A percentile compares a stretch with the other conserved stretches of the same genome.
Conservation (phyloP, 2,797 vertebrate genomes). For the Protonibea diacanthus region DNA sequence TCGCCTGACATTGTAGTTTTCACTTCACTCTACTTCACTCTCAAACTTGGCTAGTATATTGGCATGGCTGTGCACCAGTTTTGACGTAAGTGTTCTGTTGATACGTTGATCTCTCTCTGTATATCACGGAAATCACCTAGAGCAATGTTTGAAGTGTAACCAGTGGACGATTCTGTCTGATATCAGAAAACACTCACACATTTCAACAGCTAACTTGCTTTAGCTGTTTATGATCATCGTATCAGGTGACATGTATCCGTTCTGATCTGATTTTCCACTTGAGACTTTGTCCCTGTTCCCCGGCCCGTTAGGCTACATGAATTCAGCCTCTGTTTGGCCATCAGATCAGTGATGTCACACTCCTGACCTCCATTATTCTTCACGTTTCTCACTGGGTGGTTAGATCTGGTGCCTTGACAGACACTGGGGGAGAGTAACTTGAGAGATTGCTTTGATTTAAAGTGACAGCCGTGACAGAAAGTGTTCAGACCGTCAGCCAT, state of each 20-base stretch:
- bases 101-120: too few species aligned
- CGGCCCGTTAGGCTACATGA: not conserved
- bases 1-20: too few species aligned
- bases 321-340: conserved; percentile 11
- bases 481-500: conserved; percentile 37
- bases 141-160: too few species aligned
- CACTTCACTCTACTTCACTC: too few species aligned
- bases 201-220: too few species aligned
- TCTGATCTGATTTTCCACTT: not conserved
- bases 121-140: too few species aligned
- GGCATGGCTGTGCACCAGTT: too few species aligned
- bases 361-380: conserved; percentile 49
- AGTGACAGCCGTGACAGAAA: conserved; percentile 49
- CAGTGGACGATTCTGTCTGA: too few species aligned
- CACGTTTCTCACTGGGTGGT: conserved; percentile 5
- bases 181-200: too few species aligned
- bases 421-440: not conserved
- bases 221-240: too few species aligned
- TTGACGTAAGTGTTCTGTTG: too few species aligned
- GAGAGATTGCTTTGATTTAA: conserved; percentile 54
- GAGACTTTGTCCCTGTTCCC: not conserved
- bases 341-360: conserved; percentile 18
- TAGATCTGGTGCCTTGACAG: conserved; percentile 16
- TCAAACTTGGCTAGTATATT: too few species aligned
- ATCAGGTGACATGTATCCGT: not conserved